Evolutionary conservation across 2,113 vertebrate species (phyloP).

Genomic region (Rhinichthys klamathensis): DNA sequence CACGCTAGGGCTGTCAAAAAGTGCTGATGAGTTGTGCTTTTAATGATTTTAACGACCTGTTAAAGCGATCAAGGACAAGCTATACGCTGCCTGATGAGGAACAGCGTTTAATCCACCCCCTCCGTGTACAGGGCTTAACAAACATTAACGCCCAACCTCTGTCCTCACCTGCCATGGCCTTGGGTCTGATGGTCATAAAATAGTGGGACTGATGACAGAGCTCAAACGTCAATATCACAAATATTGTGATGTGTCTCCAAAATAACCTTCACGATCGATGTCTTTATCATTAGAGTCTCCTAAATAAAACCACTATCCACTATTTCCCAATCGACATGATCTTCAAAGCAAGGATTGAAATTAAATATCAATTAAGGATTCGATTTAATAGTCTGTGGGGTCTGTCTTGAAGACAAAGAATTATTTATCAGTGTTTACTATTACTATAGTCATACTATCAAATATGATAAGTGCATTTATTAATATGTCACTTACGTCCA

Average conservation of each 20-base stretch:
- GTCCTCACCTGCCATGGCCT: slow-evolving; percentile 20
- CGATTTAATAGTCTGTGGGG: slow-evolving; percentile 16
- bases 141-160: slow-evolving; percentile 47
- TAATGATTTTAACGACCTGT: slow-evolving; percentile 52
- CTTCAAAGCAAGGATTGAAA: slow-evolving; percentile 2
- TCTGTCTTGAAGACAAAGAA: slow-evolving; percentile 27
- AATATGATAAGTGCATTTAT: slow-evolving; percentile 43
- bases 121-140: slow-evolving; percentile 32
- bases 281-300: not conserved
- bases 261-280: not conserved
- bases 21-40: slow-evolving; percentile 56
- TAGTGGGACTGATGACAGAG: slow-evolving; percentile 31
- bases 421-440: slow-evolving; percentile 44
- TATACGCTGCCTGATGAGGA: slow-evolving; percentile 30
- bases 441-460: slow-evolving; percentile 38
- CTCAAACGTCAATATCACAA: not conserved
- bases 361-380: slow-evolving; percentile 24
- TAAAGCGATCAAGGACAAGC: slow-evolving; percentile 47
- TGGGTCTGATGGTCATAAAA: slow-evolving; percentile 39
- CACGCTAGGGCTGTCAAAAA: slow-evolving; percentile 67
- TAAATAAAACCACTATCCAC: not conserved
- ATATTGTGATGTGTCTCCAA: not conserved
- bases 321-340: not conserved
- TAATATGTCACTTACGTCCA: slow-evolving; percentile 53
- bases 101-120: slow-evolving; percentile 38